Base-by-base conservation (phyloP, 1,140 invertebrate genomes). In the Stenopsyche tienmushanensis region DNA sequence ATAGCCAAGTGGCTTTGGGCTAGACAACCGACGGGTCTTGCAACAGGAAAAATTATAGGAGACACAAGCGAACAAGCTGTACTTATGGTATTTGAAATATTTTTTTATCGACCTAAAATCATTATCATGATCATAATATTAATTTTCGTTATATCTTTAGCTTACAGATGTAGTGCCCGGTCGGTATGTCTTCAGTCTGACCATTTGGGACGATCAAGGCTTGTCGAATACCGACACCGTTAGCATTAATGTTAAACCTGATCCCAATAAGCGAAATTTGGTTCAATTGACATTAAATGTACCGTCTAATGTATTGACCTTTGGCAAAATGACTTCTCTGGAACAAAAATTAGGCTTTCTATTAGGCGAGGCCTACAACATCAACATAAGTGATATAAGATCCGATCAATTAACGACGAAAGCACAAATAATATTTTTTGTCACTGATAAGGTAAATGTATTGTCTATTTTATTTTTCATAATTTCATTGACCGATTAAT, bases 161-260 rank as follows among this genome's bases (percentile, higher is more conserved):
- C 74, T 96, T 25, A 90, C 88, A 44, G 89, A 95, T 75, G 80
- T 97, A 23, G 87, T 94, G 62, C 85, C 90, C 5, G 94, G 96
- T 0, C 84, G 88, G 67, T 98, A 97, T 72, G 85, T 93, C 0
- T 98, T 96, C 72, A 89, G 87, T 72, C 78, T 97, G 25, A 93
- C 88, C 62, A 94, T 97, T 2, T 88, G 83, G 41, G 96, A 98
- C 78, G 90, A 91, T 62, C 93, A 97, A 77, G 94, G 94, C 1
- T 78, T 91, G 10, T 87, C 83, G 0, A 86, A 85, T 71, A 85
- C 87, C 15, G 93, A 96, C 74, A 90, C 88, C 5, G 90, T 92
- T 3, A 92, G 89, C 45, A 83, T 97, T 5, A 90, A 91, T 73
- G 91, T 97, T 0, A 92, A 93, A 77, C 82, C 87, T 73, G 91